Evolutionary conservation across 2,888 invertebrate genomes (phyloP), one percentile per base, ranked within the genome.

Genomic region (Zygogramma bicolorata): DNA sequence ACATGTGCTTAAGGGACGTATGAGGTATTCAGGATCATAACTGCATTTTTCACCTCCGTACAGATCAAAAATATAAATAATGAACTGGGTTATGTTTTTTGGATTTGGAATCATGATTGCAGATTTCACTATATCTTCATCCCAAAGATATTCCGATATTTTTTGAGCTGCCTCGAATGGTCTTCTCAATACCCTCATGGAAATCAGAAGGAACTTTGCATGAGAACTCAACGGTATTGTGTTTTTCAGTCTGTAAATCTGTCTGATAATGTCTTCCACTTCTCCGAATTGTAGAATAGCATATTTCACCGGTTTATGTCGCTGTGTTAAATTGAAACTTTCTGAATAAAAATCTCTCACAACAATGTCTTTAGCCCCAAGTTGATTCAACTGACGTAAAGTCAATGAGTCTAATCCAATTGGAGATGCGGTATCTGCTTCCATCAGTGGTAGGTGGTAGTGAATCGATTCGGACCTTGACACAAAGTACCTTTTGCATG

Each of bases 251-350:
- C 15, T 57, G 8, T 15, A 8, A 13, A 75, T 34, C 25, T 57
- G 65, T 7, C 49, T 15, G 27, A 49, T 15, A 40, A 75, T 27
- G 34, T 72, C 70, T 18, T 29, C 29, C 61, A 60, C 49, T 0
- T 38, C 58, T 53, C 46, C 67, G 18, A 75, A 65, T 8, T 73
- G 63, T 22, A 75, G 38, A n/a, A 75, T 73, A 40, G 63, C 69
- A 10, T 60, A 65, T 57, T 53, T 72, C 20, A 68, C 22, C 31
- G 27, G 8, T 20, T 40, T 40, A 15, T 63, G 49, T 15, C 6
- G 13, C n/a, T 53, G n/a, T 2, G 1, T 18, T n/a, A 25, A 34
- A 42, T 8, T 3, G 18, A 34, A 31, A 5, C 7, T 38, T 18
- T 34, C 4, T 2, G 20, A 49, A 20, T 59, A 57, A 2, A 70